These are phyloP conservation scores for Xiphophorus hellerii DNA, from an alignment of 2,113 vertebrate species.

Conservation along the genomic window DNA sequence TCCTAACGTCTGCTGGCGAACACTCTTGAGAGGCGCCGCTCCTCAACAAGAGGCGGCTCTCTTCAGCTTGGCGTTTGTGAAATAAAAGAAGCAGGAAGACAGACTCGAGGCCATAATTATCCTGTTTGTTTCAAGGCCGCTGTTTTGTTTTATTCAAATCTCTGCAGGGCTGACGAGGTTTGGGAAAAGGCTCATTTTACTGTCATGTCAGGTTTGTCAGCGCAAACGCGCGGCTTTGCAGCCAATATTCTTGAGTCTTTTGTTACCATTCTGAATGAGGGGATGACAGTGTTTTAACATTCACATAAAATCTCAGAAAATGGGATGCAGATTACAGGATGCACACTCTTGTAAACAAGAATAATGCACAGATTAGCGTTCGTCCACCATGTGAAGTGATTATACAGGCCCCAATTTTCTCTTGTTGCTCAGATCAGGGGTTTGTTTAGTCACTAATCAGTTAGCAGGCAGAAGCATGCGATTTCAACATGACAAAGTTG, in stretches of 20 bases:
- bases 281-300: conserved; percentile 1
- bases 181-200: conserved; percentile 61
- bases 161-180: conserved; percentile 63
- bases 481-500: background rate
- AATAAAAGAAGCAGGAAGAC: conserved; percentile 55
- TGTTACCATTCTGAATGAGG: conserved; percentile 28
- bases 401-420: background rate
- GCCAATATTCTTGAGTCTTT: conserved; percentile 39
- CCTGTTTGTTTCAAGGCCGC: conserved; percentile 73
- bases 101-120: conserved; percentile 77
- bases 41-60: conserved; percentile 49
- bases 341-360: conserved; percentile 12
- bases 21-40: conserved; percentile 38
- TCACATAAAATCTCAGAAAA: conserved; percentile 13
- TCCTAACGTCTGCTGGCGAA: conserved; percentile 39
- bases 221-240: conserved; percentile 44
- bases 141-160: conserved; percentile 75
- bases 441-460: background rate
- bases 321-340: conserved; percentile 18
- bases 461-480: background rate
- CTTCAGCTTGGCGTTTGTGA: conserved; percentile 54
- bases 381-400: background rate
- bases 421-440: background rate
- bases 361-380: conserved; percentile 1
- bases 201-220: conserved; percentile 75